A percentile compares a stretch with the other conserved stretches of the same genome.
phyloP scores from a whole-genome alignment of 2,888 invertebrate genomes.

The Apotomis turbidana region DNA sequence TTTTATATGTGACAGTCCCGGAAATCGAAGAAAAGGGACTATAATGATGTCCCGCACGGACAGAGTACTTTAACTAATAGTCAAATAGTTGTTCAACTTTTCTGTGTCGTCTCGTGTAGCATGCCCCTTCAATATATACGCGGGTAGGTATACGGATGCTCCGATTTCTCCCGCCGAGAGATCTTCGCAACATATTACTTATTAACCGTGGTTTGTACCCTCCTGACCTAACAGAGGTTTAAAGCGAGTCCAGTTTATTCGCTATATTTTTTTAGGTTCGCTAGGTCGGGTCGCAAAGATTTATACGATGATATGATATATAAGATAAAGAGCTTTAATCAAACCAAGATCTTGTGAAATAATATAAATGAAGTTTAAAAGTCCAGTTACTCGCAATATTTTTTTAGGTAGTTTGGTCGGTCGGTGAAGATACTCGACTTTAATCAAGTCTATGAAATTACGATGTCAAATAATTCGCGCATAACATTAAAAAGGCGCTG shows the following conservation, averaged over 20 bases:
- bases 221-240: constrained; percentile 15
- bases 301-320: no score
- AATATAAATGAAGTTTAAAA: no score
- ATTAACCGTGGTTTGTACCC: constrained; percentile 44
- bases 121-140: constrained; percentile 23
- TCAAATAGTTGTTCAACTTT: neutral
- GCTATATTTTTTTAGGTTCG: neutral
- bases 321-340: no score
- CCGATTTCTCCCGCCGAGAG: constrained; percentile 53
- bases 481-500: neutral
- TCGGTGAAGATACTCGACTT: neutral
- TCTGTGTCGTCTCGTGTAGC: constrained; percentile 17
- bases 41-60: no score
- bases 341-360: no score
- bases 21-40: no score
- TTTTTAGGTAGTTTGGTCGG: neutral
- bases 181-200: constrained; percentile 51
- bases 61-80: neutral
- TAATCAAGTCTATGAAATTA: neutral
- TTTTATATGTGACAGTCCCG: no score
- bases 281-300: no score
- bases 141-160: constrained; percentile 44
- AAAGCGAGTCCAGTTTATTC: constrained; percentile 1
- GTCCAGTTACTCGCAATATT: no score
- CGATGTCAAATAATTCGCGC: neutral